A percentile compares a stretch with the other conserved stretches of the same genome.
These are phyloP conservation scores for Pterocles gutturalis DNA, from an alignment of 2,113 vertebrate genomes.

Conservation along the genomic window DNA sequence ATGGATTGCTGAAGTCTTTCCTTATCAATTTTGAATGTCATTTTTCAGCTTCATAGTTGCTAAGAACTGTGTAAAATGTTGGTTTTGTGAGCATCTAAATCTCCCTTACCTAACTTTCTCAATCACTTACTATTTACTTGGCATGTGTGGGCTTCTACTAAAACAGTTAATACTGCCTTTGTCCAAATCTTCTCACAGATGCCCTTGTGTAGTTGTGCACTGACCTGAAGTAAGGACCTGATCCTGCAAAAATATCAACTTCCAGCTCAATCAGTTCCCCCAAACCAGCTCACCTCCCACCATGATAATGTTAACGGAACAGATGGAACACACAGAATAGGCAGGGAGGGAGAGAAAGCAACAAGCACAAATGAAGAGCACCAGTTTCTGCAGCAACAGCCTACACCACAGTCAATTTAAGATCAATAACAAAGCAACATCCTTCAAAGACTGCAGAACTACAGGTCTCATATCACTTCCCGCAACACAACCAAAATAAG, in stretches of 20 bases:
- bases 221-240: not conserved
- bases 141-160: not conserved
- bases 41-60: not conserved
- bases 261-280: not conserved
- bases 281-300: not conserved
- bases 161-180: not conserved
- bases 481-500: not conserved
- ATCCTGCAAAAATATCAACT: not conserved
- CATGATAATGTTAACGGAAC: not conserved
- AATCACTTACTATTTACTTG: not conserved
- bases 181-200: not conserved
- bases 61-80: not conserved
- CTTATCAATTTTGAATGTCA: not conserved
- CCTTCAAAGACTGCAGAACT: not conserved
- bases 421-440: not conserved
- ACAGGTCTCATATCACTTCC: not conserved
- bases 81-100: not conserved
- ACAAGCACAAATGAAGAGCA: not conserved
- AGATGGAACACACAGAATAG: not conserved
- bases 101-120: not conserved
- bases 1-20: not conserved
- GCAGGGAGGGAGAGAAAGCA: not conserved
- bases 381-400: not conserved
- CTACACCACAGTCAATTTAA: not conserved
- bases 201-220: not conserved